Evolutionary conservation across 2,888 invertebrate genomes (phyloP).

Genomic region (Temnothorax ravouxi): DNA sequence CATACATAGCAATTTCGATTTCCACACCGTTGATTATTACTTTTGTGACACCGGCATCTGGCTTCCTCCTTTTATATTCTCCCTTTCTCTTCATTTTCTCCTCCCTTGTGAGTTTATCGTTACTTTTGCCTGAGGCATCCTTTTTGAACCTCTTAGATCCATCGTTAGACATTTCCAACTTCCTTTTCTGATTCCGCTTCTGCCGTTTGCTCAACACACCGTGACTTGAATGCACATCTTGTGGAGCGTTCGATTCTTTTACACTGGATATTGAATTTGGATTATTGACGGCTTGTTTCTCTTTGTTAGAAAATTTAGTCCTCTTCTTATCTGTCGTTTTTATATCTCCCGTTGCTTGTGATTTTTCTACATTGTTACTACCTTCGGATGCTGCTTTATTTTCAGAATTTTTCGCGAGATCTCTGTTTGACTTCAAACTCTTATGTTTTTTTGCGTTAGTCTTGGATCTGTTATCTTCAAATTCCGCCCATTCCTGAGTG

Average conservation of each 20-base stretch:
- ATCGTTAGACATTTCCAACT: slow-evolving; percentile 31
- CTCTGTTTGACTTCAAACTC: neutral
- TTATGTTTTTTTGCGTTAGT: slow-evolving; percentile 4
- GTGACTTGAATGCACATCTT: slow-evolving; percentile 35
- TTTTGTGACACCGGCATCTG: slow-evolving; percentile 85
- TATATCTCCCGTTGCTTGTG: slow-evolving; percentile 33
- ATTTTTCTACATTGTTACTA: slow-evolving; percentile 52
- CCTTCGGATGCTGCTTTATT: slow-evolving; percentile 19
- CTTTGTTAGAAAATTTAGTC: slow-evolving; percentile 39
- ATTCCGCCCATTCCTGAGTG: slow-evolving; percentile 82
- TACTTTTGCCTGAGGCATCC: neutral
- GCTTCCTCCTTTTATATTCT: slow-evolving; percentile 84
- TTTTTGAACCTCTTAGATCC: slow-evolving; percentile 28
- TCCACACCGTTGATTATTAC: slow-evolving; percentile 90
- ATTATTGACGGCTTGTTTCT: slow-evolving; percentile 24
- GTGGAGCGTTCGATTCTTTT: slow-evolving; percentile 25
- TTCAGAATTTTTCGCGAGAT: neutral
- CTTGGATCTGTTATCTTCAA: slow-evolving; percentile 74
- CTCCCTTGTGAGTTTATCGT: slow-evolving; percentile 72
- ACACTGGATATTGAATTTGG: slow-evolving; percentile 65
- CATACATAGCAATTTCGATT: slow-evolving; percentile 89
- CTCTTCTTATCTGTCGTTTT: neutral
- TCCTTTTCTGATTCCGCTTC: slow-evolving; percentile 75
- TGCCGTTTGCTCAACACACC: slow-evolving; percentile 78
- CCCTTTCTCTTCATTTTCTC: slow-evolving; percentile 86